Evolutionary conservation across 2,797 vertebrate species (phyloP).

Genomic region (Cossypha caffra): DNA sequence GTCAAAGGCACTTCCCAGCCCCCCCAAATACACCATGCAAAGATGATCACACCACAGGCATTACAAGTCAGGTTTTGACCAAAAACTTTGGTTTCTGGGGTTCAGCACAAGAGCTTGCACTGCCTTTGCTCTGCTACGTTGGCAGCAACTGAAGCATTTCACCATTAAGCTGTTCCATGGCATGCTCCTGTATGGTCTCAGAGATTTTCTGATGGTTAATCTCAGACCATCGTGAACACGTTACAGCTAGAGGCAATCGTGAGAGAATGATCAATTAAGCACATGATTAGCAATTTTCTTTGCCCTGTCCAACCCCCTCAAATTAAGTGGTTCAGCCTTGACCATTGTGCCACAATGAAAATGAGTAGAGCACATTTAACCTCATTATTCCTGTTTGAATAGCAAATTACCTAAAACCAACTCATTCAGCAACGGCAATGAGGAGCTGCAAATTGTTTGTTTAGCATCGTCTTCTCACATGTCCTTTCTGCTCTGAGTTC

Average conservation of each 20-base stretch:
- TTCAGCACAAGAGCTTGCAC: rapidly evolving
- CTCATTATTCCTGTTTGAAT: neutral
- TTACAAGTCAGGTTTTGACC: neutral
- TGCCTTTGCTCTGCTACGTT: neutral
- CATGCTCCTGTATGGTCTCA: neutral
- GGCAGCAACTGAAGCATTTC: neutral
- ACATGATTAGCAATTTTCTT: neutral
- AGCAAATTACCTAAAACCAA: constrained; percentile 5
- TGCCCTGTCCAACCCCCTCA: neutral
- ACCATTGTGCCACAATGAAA: neutral
- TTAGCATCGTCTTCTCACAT: neutral
- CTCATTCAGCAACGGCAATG: neutral
- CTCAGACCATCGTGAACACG: neutral
- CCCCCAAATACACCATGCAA: neutral
- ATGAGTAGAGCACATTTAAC: neutral
- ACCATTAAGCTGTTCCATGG: neutral
- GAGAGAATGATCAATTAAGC: neutral
- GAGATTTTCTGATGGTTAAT: neutral
- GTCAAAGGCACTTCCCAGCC: neutral
- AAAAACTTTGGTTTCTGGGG: neutral
- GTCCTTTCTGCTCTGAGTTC: neutral
- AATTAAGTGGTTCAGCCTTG: neutral
- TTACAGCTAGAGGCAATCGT: neutral
- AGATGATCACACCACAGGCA: neutral
- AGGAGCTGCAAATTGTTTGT: neutral